phyloP scores from a whole-genome alignment of 2,113 vertebrate genomes.

The Melanotaenia duboulayi region DNA sequence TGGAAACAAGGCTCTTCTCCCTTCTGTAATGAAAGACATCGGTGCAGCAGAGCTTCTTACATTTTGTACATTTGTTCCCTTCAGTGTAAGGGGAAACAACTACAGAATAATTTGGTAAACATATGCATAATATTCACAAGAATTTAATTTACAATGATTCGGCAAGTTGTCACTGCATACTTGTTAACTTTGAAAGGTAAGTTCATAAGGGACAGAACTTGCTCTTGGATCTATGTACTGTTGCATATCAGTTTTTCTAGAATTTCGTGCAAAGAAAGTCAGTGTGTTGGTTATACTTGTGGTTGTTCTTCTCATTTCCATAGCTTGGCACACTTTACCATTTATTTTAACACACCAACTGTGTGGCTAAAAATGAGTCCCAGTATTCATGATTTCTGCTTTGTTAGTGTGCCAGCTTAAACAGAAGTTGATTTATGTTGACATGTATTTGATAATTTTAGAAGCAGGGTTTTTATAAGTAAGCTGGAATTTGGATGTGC shows the following conservation, averaged over 20 bases:
- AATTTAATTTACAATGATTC: constrained; percentile 32
- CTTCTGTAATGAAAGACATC: constrained; percentile 40
- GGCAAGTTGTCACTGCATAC: constrained; percentile 12
- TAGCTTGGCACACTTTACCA: too few relatives aligned
- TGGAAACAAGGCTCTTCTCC: constrained; percentile 56
- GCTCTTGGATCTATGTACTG: constrained; percentile 13
- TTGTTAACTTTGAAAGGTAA: constrained; percentile 52
- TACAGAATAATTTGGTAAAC: constrained; percentile 12
- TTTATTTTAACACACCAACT: not conserved
- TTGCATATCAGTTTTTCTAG: not conserved
- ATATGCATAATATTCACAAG: constrained; percentile 48
- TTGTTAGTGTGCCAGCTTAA: not conserved
- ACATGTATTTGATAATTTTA: too few relatives aligned
- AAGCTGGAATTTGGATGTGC: too few relatives aligned
- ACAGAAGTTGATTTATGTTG: too few relatives aligned
- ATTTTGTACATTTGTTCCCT: constrained; percentile 30
- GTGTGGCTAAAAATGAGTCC: not conserved
- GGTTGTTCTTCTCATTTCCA: not conserved
- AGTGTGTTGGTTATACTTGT: too few relatives aligned
- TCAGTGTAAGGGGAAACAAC: constrained; percentile 17
- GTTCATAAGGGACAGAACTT: constrained; percentile 10
- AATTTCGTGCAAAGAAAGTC: too few relatives aligned
- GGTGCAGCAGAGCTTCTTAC: constrained; percentile 39
- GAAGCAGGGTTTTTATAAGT: too few relatives aligned
- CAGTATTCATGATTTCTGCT: not conserved